Conservation (phyloP, 2,113 vertebrate genomes). For the Psephotus haematonotus region DNA sequence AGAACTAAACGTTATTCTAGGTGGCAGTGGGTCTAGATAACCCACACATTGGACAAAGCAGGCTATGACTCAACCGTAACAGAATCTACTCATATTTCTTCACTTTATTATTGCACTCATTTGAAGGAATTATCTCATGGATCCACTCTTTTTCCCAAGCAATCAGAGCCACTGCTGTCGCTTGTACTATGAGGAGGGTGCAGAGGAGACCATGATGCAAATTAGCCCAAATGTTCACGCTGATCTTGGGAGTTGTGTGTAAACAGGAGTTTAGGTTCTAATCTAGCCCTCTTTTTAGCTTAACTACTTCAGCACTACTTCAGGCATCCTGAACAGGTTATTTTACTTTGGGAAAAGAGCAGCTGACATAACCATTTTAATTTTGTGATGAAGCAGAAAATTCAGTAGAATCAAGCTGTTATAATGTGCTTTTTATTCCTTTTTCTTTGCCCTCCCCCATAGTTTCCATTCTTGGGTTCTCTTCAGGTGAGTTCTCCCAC, state of each 20-base stretch:
- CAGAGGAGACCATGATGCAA: neutral
- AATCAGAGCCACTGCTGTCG: neutral
- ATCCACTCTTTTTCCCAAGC: neutral
- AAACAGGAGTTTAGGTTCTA: neutral
- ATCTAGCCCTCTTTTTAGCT: neutral
- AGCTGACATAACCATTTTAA: neutral
- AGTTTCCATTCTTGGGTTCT: neutral
- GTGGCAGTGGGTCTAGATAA: neutral
- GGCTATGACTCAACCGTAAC: neutral
- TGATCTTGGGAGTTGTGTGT: neutral
- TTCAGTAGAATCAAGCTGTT: neutral
- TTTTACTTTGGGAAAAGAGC: neutral
- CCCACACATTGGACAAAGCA: neutral
- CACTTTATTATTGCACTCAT: neutral
- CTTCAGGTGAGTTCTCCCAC: slow-evolving; percentile 2
- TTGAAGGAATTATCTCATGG: neutral
- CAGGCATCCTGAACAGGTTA: neutral
- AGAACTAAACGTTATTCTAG: neutral
- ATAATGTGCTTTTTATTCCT: neutral
- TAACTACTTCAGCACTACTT: neutral
- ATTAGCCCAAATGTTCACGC: neutral
- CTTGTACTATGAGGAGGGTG: neutral
- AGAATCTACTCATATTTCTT: neutral
- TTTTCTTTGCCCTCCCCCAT: neutral
- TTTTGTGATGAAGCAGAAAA: slow-evolving; percentile 3